Percentiles rank a stretch among this genome's conserved stretches.
These are phyloP conservation scores for Mycalesis mineus DNA, from an alignment of 2,888 invertebrate genomes.

Conservation along the genomic window DNA sequence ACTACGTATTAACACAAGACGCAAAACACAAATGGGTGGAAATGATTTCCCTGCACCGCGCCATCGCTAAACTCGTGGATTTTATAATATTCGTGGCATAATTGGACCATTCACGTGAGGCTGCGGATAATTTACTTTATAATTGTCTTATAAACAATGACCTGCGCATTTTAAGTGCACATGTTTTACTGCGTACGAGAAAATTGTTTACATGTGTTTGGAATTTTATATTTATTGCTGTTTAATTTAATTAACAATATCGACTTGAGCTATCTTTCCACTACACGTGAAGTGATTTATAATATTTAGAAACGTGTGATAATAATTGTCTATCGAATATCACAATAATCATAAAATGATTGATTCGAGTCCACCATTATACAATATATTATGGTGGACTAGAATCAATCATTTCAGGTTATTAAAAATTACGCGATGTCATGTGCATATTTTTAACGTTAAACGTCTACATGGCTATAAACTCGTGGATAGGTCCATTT, in stretches of 20 bases:
- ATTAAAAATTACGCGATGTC: too few species aligned
- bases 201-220: slow-evolving; percentile 7
- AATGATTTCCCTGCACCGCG: slow-evolving; percentile 51
- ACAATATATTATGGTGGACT: too few species aligned
- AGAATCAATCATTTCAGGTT: too few species aligned
- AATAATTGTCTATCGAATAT: too few species aligned
- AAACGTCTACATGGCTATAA: too few species aligned
- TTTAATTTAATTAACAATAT: not conserved
- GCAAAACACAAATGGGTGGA: slow-evolving; percentile 41
- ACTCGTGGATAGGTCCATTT: too few species aligned
- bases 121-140: slow-evolving; percentile 18
- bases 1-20: slow-evolving; percentile 39
- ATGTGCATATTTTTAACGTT: too few species aligned
- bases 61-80: slow-evolving; percentile 57
- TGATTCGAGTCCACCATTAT: too few species aligned
- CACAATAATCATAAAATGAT: too few species aligned
- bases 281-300: not conserved
- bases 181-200: slow-evolving; percentile 10
- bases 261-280: not conserved
- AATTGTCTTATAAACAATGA: slow-evolving; percentile 25
- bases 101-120: slow-evolving; percentile 45
- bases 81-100: slow-evolving; percentile 51
- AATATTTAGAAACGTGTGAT: too few species aligned
- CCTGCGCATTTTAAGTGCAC: slow-evolving; percentile 37
- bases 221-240: not conserved